Evolutionary conservation across 2,113 vertebrate genomes (phyloP), one percentile per base, ranked within the genome.

Genomic region (Oreochromis spilurus): DNA sequence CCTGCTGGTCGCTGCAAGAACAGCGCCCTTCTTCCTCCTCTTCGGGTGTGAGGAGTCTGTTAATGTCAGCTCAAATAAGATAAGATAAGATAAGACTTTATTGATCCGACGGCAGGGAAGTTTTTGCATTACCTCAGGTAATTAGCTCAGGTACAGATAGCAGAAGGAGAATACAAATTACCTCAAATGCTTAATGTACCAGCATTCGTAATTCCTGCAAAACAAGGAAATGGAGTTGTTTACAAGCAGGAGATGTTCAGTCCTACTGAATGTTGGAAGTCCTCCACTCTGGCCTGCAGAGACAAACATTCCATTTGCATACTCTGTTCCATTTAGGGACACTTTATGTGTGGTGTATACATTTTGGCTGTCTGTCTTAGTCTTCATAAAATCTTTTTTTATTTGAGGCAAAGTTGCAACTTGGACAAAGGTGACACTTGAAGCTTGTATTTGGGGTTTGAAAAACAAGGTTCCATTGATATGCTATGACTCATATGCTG

Each of bases 401-500:
- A 58, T 62, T 75, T 75, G 1, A 19, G 83, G 58, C 2, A 89
- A 72, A 4, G 60, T 57, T 2, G 17, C 11, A 52, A 87, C 83
- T 36, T 31, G 45, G 43, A 87, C 19, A 29, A 81, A 88, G 24
- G 55, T 54, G 43, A 90, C 5, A 55, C 24, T 82, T 4, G 77
- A 79, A 4, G 65, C 10, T 38, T 88, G 82, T n/a, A n/a, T n/a
- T n/a, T 67, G 4, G 2, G 24, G 79, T 65, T n/a, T 70, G 13
- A 85, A 87, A 81, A 85, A 86, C 19, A 12, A 11, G 43, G 82
- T 26, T 1, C 0, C 21, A 83, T 5, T 87, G n/a, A n/a, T n/a
- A n/a, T n/a, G n/a, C n/a, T n/a, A n/a, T n/a, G n/a, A n/a, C n/a
- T 88, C 87, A 87, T 92, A 19, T 87, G 16, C 48, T 89, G 86